Conservation (phyloP, 35 echinoderm and acorn worm species). For the Anneissia japonica region DNA sequence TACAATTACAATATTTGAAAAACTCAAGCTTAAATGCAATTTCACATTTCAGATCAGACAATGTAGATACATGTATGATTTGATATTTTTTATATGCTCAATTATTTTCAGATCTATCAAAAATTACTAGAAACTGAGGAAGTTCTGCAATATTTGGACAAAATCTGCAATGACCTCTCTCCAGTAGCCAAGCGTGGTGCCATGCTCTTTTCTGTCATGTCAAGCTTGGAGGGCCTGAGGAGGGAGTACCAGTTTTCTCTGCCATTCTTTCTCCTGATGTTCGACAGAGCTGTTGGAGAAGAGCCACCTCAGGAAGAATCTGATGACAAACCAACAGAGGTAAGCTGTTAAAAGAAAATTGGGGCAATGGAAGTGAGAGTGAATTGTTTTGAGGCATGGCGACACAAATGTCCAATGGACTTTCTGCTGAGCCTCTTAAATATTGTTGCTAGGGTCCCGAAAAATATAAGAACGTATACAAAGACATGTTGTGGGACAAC, state of each 20-base stretch:
- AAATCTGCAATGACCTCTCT: slow-evolving; percentile 54
- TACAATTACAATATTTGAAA: too few species aligned
- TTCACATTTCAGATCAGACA: too few species aligned
- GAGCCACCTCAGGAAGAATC: slow-evolving; percentile 25
- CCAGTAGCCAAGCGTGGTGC: slow-evolving; percentile 89
- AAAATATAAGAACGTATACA: too few species aligned
- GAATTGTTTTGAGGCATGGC: too few species aligned
- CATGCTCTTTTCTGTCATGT: slow-evolving; percentile 69
- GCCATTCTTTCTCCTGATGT: slow-evolving; percentile 86
- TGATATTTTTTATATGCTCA: neutral
- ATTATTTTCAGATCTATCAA: slow-evolving; percentile 28
- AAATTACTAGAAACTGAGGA: slow-evolving; percentile 60
- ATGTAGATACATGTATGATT: too few species aligned
- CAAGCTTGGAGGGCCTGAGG: slow-evolving; percentile 65
- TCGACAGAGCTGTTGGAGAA: slow-evolving; percentile 82
- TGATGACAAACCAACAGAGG: slow-evolving; percentile 4
- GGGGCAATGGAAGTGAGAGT: too few species aligned
- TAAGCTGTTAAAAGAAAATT: neutral
- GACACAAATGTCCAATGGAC: too few species aligned
- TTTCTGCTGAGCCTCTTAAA: too few species aligned
- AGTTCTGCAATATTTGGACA: slow-evolving; percentile 49
- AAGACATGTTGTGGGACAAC: too few species aligned
- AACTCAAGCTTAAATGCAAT: too few species aligned
- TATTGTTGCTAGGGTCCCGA: too few species aligned
- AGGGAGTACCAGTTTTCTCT: slow-evolving; percentile 81